phyloP scores from a whole-genome alignment of 2,113 vertebrate genomes.

The Apodemus speciosus region DNA sequence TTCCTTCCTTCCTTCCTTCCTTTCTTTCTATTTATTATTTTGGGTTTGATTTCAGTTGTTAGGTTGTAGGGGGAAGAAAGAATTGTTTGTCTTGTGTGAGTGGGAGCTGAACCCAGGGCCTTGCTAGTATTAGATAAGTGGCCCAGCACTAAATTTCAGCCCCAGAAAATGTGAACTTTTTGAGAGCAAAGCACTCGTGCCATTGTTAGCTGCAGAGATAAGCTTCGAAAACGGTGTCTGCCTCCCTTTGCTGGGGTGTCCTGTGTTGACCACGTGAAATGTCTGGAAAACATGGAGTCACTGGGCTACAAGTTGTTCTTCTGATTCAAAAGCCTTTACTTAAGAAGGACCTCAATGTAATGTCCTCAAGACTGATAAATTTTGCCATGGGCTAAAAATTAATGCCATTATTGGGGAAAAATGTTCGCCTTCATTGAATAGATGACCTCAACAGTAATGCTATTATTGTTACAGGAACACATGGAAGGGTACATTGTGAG shows the following conservation, averaged over 20 bases:
- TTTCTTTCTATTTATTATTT: neutral
- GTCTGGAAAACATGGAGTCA: conserved; percentile 42
- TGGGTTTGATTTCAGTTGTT: neutral
- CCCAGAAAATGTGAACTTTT: neutral
- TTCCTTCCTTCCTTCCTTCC: no score
- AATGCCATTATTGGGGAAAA: conserved; percentile 57
- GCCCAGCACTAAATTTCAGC: neutral
- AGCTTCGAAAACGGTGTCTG: neutral
- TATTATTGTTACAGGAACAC: conserved; percentile 21
- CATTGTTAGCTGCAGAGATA: neutral
- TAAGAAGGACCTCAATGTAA: conserved; percentile 40
- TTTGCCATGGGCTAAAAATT: conserved; percentile 54
- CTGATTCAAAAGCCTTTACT: conserved; percentile 6
- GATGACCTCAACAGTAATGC: conserved; percentile 10
- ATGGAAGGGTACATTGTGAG: conserved; percentile 52
- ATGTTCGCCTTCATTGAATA: conserved; percentile 44
- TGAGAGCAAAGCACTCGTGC: neutral
- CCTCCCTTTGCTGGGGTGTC: neutral
- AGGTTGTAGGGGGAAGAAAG: neutral
- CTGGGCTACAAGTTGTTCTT: neutral
- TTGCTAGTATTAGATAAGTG: neutral
- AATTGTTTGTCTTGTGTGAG: neutral
- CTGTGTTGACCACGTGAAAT: neutral
- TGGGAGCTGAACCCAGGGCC: neutral
- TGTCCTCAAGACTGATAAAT: conserved; percentile 52